Base-by-base conservation (phyloP, 2,888 invertebrate genomes). In the Ctenicera cuprea region DNA sequence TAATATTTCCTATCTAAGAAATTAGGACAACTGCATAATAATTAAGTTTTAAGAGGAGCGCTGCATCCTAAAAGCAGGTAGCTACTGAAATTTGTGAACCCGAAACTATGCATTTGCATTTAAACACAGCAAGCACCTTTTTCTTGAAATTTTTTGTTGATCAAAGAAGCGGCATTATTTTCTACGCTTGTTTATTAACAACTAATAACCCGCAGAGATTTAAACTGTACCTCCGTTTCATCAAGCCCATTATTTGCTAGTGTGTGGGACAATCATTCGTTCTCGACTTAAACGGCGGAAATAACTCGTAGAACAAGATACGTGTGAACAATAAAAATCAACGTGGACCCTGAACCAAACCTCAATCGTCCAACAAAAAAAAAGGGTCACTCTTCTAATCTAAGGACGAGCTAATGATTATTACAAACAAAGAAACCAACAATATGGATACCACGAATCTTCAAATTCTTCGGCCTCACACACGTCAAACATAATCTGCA, bases 261-360 rank as follows among this genome's bases (percentile, higher is more conserved):
- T 54, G 59, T 59, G 30, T n/a, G n/a, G 14, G 12, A 59, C 43
- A 45, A 38, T 8, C 45, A 62, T 11, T 43, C 22, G n/a, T 41
- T 20, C 33, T 20, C n/a, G 8, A 7, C 45, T 38, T 62, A 62
- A 62, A 62, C 26, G 14, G 26, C 43, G 62, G 62, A 62, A 62
- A 62, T 62, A 45, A 45, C 45, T 62, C 45, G 20, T 62, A 62
- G 16, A 62, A 22, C 26, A 45, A 41, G 30, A 30, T 62, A 30
- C 45, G 62, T 62, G 26, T 45, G 62, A 62, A 45, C 43, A 26
- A 62, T 45, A 62, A 45, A 45, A 59, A 59, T 59, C 41, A 59
- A 59, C 59, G 38, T 41, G 38, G 38, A 38, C 18, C 37, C 59
- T 18, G 9, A 18, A 59, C 59, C 12, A 18, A 37, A 59, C 59